phyloP scores from a whole-genome alignment of 1,140 invertebrate species.

The Saccostrea echinata region DNA sequence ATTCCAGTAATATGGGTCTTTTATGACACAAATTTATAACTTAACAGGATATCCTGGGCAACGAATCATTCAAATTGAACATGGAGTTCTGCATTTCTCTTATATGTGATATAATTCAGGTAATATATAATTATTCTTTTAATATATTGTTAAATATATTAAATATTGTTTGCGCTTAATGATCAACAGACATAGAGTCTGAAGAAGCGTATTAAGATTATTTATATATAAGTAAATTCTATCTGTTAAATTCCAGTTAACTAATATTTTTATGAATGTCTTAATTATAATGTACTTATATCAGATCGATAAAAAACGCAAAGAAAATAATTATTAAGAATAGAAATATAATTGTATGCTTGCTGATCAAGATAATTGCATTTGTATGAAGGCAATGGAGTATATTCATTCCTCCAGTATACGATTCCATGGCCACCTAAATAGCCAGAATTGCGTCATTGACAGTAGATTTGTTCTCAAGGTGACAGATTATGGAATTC shows the following conservation, averaged over 20 bases:
- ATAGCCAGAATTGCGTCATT: conserved; percentile 99
- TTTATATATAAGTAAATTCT: too few relatives aligned
- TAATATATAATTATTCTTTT: conserved; percentile 76
- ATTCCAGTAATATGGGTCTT: too few relatives aligned
- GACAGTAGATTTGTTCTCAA: conserved; percentile 98
- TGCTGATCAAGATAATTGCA: background rate
- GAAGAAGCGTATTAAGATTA: background rate
- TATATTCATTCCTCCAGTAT: conserved; percentile 95
- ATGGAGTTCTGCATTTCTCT: conserved; percentile 95
- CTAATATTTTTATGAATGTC: too few relatives aligned
- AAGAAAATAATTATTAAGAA: too few relatives aligned
- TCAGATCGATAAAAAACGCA: too few relatives aligned
- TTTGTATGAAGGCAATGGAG: conserved; percentile 88
- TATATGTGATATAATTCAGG: conserved; percentile 92
- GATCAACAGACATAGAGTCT: too few relatives aligned
- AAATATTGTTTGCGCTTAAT: background rate
- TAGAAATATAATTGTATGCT: background rate
- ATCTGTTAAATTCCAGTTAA: too few relatives aligned
- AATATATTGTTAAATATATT: background rate
- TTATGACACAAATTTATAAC: background rate
- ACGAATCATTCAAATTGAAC: conserved; percentile 95
- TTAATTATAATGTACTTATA: too few relatives aligned
- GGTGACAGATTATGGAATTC: conserved; percentile 97
- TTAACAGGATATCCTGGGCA: conserved; percentile 89
- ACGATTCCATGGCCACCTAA: conserved; percentile 94